phyloP scores from a whole-genome alignment of 2,888 invertebrate genomes.

The Aromia moschata region DNA sequence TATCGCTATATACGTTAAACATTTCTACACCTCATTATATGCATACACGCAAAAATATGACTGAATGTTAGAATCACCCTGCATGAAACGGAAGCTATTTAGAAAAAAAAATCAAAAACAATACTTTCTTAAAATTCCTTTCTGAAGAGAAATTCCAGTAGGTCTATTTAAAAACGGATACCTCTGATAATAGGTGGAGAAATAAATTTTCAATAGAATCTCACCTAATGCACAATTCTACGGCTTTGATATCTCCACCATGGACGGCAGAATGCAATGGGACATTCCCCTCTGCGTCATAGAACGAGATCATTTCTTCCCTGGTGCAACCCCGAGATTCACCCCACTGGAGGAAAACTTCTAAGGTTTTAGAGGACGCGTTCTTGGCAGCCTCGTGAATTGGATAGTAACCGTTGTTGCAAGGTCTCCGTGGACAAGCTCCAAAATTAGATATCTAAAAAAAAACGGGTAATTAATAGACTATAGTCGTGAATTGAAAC shows the following conservation, averaged over 20 bases:
- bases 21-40: no score
- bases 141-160: no score
- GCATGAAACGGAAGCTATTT: no score
- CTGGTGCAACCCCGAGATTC: slow-evolving; percentile 81
- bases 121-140: no score
- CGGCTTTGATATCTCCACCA: slow-evolving; percentile 81
- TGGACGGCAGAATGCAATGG: slow-evolving; percentile 78
- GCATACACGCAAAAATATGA: no score
- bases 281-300: slow-evolving; percentile 88
- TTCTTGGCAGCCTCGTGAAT: slow-evolving; percentile 92
- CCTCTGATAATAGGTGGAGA: no score
- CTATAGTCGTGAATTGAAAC: no score
- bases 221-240: slow-evolving; percentile 79
- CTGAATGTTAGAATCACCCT: no score
- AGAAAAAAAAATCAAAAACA: no score
- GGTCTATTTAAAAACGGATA: no score
- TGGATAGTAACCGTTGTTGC: slow-evolving; percentile 90
- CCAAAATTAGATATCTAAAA: slow-evolving; percentile 81
- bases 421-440: slow-evolving; percentile 79
- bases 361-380: slow-evolving; percentile 86
- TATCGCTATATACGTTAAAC: no score
- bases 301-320: slow-evolving; percentile 84
- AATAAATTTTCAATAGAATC: background rate
- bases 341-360: slow-evolving; percentile 84
- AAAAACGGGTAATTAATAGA: background rate